Base-by-base conservation (phyloP, 2,113 vertebrate genomes). In the Epinephelus lanceolatus region DNA sequence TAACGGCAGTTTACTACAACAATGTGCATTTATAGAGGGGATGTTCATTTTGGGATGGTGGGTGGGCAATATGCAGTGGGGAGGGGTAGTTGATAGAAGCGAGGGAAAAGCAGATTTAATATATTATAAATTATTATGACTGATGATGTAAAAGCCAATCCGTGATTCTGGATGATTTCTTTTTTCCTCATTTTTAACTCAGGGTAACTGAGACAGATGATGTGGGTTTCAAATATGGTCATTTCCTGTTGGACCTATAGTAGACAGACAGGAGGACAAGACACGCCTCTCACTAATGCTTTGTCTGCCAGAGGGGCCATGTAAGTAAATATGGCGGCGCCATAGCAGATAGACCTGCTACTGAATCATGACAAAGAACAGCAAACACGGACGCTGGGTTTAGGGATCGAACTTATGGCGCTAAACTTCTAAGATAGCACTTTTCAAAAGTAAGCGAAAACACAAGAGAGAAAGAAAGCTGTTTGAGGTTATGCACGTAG, bases 201-300 rank as follows among this genome's bases (percentile, higher is more conserved):
- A 95, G 94, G 94, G 94, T 93, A 88, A 91, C 94, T 96, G 94
- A 96, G 94, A 92, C 88, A 86, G 90, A 93, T 77, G 85, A 84
- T 71, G 83, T 92, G 87, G 89, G 87, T 91, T 90, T 90, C 70
- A 69, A 87, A 90, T 76, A n/a, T 67, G 87, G 70, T 80, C 15
- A 77, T 90, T 90, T 93, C 91, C 86, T 93, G 88, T 91, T 84
- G 93, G 94, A 94, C 92, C 91, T 94, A 93, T 85, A 84, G 69
- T 55, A 85, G 91, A 94, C 85, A 76, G 55, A 91, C 80, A 90
- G 86, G 90, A 89, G 89, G 90, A 81, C 73, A 81, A 67, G 23
- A 79, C 76, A 70, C 9, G 25, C 77, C 60, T 79, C 85, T 86
- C 75, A 37, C 55, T 67, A 21, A 84, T 27, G 82, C 86, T 87